A percentile compares a stretch with the other conserved stretches of the same genome.
phyloP scores from a whole-genome alignment of 1,140 invertebrate species.

The Papilio machaon region DNA sequence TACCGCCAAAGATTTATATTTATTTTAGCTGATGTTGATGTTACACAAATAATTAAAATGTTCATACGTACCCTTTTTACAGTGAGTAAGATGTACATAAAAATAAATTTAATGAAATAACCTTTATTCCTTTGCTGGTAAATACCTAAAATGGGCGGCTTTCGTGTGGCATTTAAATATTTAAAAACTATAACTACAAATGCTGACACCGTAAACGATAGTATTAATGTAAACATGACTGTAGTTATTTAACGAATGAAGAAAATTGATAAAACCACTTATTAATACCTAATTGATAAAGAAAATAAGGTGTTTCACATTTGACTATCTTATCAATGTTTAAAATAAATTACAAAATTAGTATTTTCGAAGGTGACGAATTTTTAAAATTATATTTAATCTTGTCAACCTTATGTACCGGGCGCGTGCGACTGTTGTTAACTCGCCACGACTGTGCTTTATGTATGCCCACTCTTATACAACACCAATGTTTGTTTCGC shows the following conservation, averaged over 20 bases:
- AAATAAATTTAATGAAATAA: slow-evolving; percentile 78
- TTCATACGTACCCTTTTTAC: slow-evolving; percentile 63
- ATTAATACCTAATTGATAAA: slow-evolving; percentile 31
- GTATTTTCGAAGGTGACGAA: background rate
- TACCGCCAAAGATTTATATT: no score
- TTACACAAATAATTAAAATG: background rate
- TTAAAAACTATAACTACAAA: slow-evolving; percentile 60
- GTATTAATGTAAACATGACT: slow-evolving; percentile 43
- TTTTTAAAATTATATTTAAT: no score
- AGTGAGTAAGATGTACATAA: slow-evolving; percentile 74
- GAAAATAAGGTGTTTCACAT: background rate
- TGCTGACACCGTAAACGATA: slow-evolving; percentile 52
- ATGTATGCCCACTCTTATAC: no score
- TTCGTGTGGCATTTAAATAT: slow-evolving; percentile 64
- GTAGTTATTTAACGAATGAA: slow-evolving; percentile 15
- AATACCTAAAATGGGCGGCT: slow-evolving; percentile 78
- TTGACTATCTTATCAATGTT: slow-evolving; percentile 38
- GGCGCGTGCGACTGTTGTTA: no score
- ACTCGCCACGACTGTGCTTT: no score
- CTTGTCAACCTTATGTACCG: no score
- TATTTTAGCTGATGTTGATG: background rate
- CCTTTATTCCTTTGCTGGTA: slow-evolving; percentile 79
- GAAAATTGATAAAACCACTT: background rate
- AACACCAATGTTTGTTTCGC: no score
- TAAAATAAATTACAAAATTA: no score